Conservation (phyloP, 2,113 vertebrate species). For the Neotragus moschatus region DNA sequence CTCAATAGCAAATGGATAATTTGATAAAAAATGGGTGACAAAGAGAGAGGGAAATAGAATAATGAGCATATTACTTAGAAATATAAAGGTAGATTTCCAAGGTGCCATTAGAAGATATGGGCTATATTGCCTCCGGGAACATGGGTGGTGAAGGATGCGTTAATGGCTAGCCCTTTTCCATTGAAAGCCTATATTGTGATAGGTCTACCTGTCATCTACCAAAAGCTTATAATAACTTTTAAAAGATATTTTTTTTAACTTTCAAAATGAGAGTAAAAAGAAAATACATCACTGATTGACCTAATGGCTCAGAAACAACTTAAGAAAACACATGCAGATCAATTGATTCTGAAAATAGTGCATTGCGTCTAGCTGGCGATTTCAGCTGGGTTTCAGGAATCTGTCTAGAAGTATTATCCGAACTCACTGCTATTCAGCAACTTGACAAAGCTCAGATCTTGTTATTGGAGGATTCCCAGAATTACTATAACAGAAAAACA, state of each 20-base stretch:
- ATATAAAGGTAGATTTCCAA: background rate
- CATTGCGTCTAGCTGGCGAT: background rate
- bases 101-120: background rate
- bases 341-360: background rate
- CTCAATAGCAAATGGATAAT: background rate
- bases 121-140: background rate
- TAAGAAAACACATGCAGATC: background rate
- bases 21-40: background rate
- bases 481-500: background rate
- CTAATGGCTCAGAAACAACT: background rate
- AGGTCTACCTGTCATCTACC: background rate
- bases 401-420: background rate
- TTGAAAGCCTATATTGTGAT: background rate
- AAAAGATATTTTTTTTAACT: background rate
- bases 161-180: background rate
- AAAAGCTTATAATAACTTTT: background rate
- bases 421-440: background rate
- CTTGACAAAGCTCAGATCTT: background rate
- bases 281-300: background rate
- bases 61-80: background rate
- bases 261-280: background rate
- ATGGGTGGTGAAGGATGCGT: fast-evolving
- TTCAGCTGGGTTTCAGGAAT: background rate
- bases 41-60: background rate
- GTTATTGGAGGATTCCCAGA: background rate